Evolutionary conservation across 1,140 invertebrate genomes (phyloP).

Genomic region (Plectrocnemia conspersa): DNA sequence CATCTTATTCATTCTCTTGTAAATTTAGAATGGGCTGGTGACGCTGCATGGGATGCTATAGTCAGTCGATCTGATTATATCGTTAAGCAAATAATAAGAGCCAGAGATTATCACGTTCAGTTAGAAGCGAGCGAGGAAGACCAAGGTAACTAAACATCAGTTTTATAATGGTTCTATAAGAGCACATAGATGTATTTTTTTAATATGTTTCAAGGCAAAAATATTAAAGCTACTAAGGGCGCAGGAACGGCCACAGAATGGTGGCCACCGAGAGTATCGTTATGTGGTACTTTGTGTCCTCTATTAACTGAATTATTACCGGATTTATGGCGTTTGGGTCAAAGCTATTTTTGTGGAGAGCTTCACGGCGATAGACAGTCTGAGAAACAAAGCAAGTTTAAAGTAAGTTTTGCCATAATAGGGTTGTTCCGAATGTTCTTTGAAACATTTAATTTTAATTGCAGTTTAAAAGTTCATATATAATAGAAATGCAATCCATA

Average conservation of each 20-base stretch:
- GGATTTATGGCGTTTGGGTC: slow-evolving; percentile 84
- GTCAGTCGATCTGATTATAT: slow-evolving; percentile 73
- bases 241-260: slow-evolving; percentile 8
- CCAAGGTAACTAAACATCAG: slow-evolving; percentile 39
- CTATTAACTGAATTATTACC: slow-evolving; percentile 46
- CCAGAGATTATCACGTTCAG: slow-evolving; percentile 53
- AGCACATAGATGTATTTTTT: background rate
- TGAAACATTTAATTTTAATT: too few relatives aligned
- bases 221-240: slow-evolving; percentile 17
- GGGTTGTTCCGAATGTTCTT: too few relatives aligned
- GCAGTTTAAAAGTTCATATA: too few relatives aligned
- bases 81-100: slow-evolving; percentile 58
- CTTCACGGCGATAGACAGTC: slow-evolving; percentile 66
- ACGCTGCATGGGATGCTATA: slow-evolving; percentile 92
- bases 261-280: slow-evolving; percentile 29
- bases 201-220: slow-evolving; percentile 17
- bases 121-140: slow-evolving; percentile 50
- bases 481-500: too few relatives aligned
- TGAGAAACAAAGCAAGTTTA: slow-evolving; percentile 65
- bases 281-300: slow-evolving; percentile 26
- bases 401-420: too few relatives aligned
- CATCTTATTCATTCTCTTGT: slow-evolving; percentile 64
- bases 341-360: slow-evolving; percentile 84
- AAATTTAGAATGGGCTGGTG: slow-evolving; percentile 67
- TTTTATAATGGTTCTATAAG: background rate